Evolutionary conservation across 2,797 vertebrate species (phyloP), one percentile per base, ranked within the genome.

Genomic region (Pygocentrus nattereri): DNA sequence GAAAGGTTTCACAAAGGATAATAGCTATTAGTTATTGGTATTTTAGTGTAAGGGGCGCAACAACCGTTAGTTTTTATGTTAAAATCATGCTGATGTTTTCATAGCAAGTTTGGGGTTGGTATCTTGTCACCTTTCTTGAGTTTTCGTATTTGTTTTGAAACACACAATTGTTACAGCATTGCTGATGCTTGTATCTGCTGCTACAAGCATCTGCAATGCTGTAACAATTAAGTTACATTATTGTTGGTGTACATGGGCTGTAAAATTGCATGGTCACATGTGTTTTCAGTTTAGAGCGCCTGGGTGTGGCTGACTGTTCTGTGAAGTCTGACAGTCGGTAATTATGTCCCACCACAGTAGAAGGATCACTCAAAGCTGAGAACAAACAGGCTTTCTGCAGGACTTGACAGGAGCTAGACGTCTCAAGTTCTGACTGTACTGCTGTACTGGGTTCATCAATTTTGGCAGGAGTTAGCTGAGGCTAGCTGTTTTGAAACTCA

Each of bases 311-410:
- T 11, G 49, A 31, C 27, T 72, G n/a, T 54, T 8, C 27, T 34
- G 10, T 34, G 50, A 72, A 56, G 74, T 30, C 49, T 71, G 44
- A 76, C n/a, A 41, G 56, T n/a, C 47, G 23, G 49, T 64, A 59
- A 56, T 76, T 49, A 41, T 52, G 80, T 59, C 27, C 74, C 80
- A 59, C 74, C 65, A 30, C 41, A 69, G 15, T 23, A 44, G 70
- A 31, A 56, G 34, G 34, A 58, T 74, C 44, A 47, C 13, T 71
- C 7, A 13, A 10, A 50, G 13, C 68, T 27, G 27, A 72, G 69
- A 49, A 49, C 19, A 44, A 34, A 27, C 16, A 16, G 47, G 13
- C 30, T 16, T 74, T 74, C 34, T 72, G 41, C 5, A 38, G 23
- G 23, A 25, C 15, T 44, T 23, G 65, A 25, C 16, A 49, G 25